phyloP scores from a whole-genome alignment of 64 coral and sea anemone species.

The Stichodactyla mertensii region DNA sequence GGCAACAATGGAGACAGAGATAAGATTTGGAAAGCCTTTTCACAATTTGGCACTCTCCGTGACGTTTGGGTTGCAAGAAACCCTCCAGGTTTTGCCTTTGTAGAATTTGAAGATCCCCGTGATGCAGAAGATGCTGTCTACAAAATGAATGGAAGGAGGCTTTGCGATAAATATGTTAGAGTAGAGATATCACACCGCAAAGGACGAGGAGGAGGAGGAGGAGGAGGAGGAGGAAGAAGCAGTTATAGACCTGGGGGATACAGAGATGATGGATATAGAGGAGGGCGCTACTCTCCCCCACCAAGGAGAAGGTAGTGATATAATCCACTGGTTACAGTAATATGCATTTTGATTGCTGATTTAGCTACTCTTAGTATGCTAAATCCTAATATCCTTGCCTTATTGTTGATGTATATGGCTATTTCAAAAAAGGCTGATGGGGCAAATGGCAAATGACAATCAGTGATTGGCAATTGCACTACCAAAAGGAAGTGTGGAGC shows the following conservation, averaged over 20 bases:
- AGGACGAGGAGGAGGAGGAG: neutral
- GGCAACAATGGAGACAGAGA: conserved; percentile 58
- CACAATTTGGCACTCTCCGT: conserved; percentile 51
- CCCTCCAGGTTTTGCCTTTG: conserved; percentile 93
- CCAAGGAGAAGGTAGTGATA: conserved; percentile 2
- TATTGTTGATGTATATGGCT: too few relatives aligned
- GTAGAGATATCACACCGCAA: conserved; percentile 51
- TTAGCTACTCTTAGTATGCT: too few relatives aligned
- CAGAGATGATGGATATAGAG: neutral
- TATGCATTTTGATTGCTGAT: too few relatives aligned
- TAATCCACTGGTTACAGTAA: neutral
- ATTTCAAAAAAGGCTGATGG: too few relatives aligned
- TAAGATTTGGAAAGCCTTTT: conserved; percentile 66
- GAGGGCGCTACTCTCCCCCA: conserved; percentile 8
- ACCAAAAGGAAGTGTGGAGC: too few relatives aligned
- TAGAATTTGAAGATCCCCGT: conserved; percentile 60
- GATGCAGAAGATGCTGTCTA: conserved; percentile 72
- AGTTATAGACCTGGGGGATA: conserved; percentile 29
- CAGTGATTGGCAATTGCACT: too few relatives aligned
- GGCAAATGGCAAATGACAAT: too few relatives aligned
- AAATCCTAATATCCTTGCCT: too few relatives aligned
- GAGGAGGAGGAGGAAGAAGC: conserved; percentile 38
- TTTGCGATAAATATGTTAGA: conserved; percentile 44
- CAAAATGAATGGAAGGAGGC: conserved; percentile 53
- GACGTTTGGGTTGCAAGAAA: conserved; percentile 91